Percentiles rank a stretch among this genome's conserved stretches.
Conservation (phyloP, 2,113 vertebrate genomes). For the Vanacampus margaritifer region DNA sequence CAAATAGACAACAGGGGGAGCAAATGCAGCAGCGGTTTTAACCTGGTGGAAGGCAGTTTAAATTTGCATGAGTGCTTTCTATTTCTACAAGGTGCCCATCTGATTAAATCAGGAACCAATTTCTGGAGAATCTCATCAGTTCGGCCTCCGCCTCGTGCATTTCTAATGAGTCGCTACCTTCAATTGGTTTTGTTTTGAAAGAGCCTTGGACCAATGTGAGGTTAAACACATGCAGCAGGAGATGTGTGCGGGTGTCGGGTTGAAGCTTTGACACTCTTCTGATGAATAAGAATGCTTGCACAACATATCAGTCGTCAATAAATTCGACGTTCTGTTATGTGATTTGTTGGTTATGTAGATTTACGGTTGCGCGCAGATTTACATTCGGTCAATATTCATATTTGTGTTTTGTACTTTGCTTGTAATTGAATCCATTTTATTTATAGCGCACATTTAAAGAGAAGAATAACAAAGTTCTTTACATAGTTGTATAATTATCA, state of each 20-base stretch:
- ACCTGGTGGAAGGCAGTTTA: constrained; percentile 11
- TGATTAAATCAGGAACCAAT: constrained; percentile 48
- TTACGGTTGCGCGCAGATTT: neutral
- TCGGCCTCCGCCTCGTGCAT: constrained; percentile 21
- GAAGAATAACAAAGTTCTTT: too few species aligned
- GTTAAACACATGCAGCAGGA: constrained; percentile 15
- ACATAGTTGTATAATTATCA: too few species aligned
- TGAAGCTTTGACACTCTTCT: constrained; percentile 7
- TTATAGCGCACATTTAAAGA: too few species aligned
- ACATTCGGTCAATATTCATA: too few species aligned
- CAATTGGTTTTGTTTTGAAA: constrained; percentile 21
- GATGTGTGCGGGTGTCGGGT: constrained; percentile 6
- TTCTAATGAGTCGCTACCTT: constrained; percentile 20
- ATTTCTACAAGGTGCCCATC: constrained; percentile 29
- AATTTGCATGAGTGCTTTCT: constrained; percentile 25
- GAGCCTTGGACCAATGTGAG: constrained; percentile 22
- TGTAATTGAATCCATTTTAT: neutral
- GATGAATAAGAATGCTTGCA: constrained; percentile 1
- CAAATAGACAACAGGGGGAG: constrained; percentile 24
- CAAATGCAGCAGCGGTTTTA: constrained; percentile 19
- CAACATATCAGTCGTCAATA: neutral
- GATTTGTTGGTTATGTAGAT: neutral
- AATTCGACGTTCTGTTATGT: neutral
- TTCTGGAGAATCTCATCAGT: constrained; percentile 42
- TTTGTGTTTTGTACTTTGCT: neutral